Percentiles rank a stretch among this genome's conserved stretches.
Evolutionary conservation across 2,888 invertebrate genomes (phyloP).

Genomic region (Patella caerulea): DNA sequence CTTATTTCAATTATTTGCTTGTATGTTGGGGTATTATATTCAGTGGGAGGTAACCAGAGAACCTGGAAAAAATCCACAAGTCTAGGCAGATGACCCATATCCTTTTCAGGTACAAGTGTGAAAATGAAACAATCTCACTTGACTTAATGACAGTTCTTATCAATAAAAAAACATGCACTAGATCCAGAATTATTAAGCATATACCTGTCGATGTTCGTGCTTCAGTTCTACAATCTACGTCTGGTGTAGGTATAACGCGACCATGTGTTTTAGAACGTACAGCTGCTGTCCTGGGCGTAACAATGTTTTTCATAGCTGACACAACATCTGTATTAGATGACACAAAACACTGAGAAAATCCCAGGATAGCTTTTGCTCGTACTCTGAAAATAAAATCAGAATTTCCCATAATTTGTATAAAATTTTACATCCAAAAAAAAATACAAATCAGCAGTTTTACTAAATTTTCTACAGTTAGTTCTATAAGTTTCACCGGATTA

Average conservation of each 20-base stretch:
- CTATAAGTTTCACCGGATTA: no score
- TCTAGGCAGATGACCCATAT: neutral
- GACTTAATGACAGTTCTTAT: no score
- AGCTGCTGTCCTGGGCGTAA: conserved; percentile 52
- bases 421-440: no score
- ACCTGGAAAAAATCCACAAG: neutral
- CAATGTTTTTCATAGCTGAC: conserved; percentile 53
- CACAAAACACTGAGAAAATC: conserved; percentile 74
- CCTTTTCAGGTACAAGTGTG: neutral
- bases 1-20: no score
- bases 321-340: conserved; percentile 51
- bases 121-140: no score
- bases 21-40: no score
- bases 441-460: no score
- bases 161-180: no score
- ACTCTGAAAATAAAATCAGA: conserved; percentile 66
- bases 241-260: conserved; percentile 61
- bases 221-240: conserved; percentile 29
- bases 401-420: no score
- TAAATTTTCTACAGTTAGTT: no score
- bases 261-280: conserved; percentile 34
- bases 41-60: no score
- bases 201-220: conserved; percentile 10
- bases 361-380: conserved; percentile 77
- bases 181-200: neutral